Conservation (phyloP, 2,888 invertebrate species). For the Epinotia ramella region DNA sequence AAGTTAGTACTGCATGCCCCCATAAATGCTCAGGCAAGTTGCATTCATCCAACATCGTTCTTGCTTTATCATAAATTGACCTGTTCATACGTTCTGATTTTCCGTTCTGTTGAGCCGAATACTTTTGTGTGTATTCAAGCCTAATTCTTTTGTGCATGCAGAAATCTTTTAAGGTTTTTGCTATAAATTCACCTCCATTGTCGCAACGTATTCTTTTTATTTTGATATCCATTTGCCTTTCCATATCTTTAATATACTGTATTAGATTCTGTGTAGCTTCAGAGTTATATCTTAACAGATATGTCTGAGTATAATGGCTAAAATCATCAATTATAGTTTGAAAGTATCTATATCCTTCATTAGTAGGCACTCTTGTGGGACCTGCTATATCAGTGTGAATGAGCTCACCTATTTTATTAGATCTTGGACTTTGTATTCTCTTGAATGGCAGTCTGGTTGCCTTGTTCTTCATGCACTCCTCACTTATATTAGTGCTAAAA, state of each 20-base stretch:
- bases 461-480: constrained; percentile 38
- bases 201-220: neutral
- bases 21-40: too few relatives aligned
- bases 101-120: constrained; percentile 3
- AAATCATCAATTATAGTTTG: constrained; percentile 46
- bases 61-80: too few relatives aligned
- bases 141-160: neutral
- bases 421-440: neutral
- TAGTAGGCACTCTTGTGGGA: constrained; percentile 29
- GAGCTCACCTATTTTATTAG: constrained; percentile 32
- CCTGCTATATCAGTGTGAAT: constrained; percentile 46
- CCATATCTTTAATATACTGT: constrained; percentile 45
- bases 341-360: constrained; percentile 44
- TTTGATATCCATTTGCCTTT: constrained; percentile 32
- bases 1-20: too few relatives aligned
- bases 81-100: too few relatives aligned
- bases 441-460: constrained; percentile 6
- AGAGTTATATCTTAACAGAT: constrained; percentile 43
- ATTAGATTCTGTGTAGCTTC: constrained; percentile 47
- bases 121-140: neutral
- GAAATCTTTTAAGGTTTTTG: constrained; percentile 14
- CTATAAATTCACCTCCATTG: neutral
- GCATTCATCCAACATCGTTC: too few relatives aligned
- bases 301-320: constrained; percentile 40
- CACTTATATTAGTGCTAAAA: constrained; percentile 15